These are phyloP conservation scores for Diarsia mendica DNA, from an alignment of 2,888 invertebrate species.

Conservation along the genomic window DNA sequence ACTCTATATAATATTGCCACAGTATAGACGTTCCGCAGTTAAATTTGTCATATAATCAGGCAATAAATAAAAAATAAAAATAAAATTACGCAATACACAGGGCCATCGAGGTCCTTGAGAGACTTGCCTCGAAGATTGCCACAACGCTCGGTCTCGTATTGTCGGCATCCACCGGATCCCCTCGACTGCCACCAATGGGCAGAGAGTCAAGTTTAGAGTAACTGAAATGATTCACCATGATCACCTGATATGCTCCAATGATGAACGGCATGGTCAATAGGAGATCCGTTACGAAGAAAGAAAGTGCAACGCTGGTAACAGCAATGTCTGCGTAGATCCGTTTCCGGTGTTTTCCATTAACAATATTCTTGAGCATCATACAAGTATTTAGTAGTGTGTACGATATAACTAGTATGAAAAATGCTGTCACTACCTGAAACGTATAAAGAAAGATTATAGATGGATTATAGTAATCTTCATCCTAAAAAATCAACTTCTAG, in stretches of 20 bases:
- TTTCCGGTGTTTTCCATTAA: slow-evolving; percentile 6
- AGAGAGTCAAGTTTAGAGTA: neutral
- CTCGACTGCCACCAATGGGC: neutral
- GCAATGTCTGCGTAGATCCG: slow-evolving; percentile 30
- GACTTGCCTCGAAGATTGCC: neutral
- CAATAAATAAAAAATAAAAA: too few species aligned
- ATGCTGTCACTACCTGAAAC: slow-evolving; percentile 31
- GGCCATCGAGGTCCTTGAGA: neutral
- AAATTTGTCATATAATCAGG: neutral
- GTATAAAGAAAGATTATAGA: neutral
- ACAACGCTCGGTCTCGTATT: neutral
- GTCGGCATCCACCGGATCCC: neutral
- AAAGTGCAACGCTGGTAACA: slow-evolving; percentile 20
- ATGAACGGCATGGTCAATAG: slow-evolving; percentile 41
- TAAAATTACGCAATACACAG: neutral
- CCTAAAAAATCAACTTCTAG: neutral
- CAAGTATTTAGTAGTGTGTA: slow-evolving; percentile 36
- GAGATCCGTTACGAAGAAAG: slow-evolving; percentile 19
- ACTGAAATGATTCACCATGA: too few species aligned
- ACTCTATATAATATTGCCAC: neutral
- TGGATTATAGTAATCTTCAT: neutral
- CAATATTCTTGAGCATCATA: slow-evolving; percentile 13
- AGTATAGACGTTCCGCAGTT: neutral
- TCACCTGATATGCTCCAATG: slow-evolving; percentile 34
- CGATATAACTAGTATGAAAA: slow-evolving; percentile 32